Evolutionary conservation across 2,797 vertebrate species (phyloP).

Genomic region (Alcedo atthis): DNA sequence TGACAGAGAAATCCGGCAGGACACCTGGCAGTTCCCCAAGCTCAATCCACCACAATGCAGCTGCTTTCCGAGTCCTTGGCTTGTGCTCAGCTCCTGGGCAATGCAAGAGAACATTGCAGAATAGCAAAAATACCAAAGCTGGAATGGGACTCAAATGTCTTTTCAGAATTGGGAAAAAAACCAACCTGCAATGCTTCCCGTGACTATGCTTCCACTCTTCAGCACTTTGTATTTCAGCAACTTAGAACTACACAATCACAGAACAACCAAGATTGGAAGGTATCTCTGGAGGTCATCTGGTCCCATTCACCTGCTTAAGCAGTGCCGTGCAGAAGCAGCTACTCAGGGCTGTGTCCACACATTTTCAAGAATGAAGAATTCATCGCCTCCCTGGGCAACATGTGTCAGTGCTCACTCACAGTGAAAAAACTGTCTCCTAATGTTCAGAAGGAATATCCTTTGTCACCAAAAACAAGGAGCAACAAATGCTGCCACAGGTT

Average conservation of each 20-base stretch:
- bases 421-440: not conserved
- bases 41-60: not conserved
- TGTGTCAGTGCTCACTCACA: not conserved
- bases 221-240: not conserved
- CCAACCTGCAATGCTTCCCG: not conserved
- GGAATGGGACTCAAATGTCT: not conserved
- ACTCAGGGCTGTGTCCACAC: not conserved
- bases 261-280: not conserved
- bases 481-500: not conserved
- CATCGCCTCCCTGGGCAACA: too few relatives aligned
- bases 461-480: not conserved
- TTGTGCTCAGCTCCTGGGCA: not conserved
- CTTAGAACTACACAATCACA: not conserved
- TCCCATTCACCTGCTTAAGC: not conserved
- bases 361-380: not conserved
- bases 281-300: not conserved
- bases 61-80: not conserved
- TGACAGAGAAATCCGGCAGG: not conserved
- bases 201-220: not conserved
- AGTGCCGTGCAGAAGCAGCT: not conserved
- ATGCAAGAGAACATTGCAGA: not conserved
- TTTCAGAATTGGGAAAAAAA: not conserved
- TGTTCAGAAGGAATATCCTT: not conserved
- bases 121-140: not conserved
- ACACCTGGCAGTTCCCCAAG: not conserved